Evolutionary conservation across 2,888 invertebrate species (phyloP).

Genomic region (Sympetrum striolatum): DNA sequence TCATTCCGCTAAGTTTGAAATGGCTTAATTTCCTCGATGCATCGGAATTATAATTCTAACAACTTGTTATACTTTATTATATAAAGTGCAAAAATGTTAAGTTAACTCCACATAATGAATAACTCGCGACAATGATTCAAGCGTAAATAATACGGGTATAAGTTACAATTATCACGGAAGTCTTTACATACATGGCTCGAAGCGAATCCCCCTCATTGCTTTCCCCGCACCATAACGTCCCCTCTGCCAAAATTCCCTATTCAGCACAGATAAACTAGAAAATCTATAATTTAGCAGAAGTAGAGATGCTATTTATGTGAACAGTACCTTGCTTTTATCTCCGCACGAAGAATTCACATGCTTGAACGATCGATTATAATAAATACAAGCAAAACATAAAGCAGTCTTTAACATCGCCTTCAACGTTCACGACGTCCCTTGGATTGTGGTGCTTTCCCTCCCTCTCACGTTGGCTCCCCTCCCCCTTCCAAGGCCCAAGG

Average conservation of each 20-base stretch:
- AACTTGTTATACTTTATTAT: not conserved
- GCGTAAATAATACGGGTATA: not conserved
- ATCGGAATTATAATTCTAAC: not conserved
- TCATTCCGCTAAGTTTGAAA: not conserved
- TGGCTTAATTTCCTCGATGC: not conserved
- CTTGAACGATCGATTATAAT: not conserved
- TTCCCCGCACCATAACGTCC: conserved; percentile 29
- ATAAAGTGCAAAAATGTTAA: not conserved
- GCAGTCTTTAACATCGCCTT: conserved; percentile 26
- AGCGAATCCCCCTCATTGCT: conserved; percentile 18
- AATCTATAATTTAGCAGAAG: conserved; percentile 16
- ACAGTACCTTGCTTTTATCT: not conserved
- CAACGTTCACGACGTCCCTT: conserved; percentile 41
- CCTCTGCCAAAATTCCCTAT: conserved; percentile 24
- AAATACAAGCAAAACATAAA: conserved; percentile 13
- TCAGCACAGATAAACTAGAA: conserved; percentile 12
- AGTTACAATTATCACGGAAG: not conserved
- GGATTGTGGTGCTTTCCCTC: conserved; percentile 40
- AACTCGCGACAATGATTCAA: not conserved
- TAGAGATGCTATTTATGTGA: not conserved
- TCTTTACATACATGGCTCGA: not conserved
- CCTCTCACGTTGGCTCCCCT: conserved; percentile 8
- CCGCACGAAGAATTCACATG: not conserved
- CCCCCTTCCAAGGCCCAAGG: conserved; percentile 27
- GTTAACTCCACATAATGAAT: not conserved